Percentiles rank a stretch among this genome's conserved stretches.
Evolutionary conservation across 1,140 invertebrate genomes (phyloP).

Genomic region (Frieseomelitta varia): DNA sequence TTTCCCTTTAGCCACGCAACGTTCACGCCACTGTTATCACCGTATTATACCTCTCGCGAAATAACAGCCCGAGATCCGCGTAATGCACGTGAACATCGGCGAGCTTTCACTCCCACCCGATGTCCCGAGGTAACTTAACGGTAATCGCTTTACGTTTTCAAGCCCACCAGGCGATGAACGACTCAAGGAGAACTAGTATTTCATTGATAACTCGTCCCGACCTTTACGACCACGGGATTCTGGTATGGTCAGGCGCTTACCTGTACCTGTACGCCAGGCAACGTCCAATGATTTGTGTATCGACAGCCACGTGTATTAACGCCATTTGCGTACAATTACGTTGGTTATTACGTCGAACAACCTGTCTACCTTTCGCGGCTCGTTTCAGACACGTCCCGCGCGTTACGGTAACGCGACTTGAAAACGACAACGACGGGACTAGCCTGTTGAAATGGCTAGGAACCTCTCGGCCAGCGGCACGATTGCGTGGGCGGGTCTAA

Average conservation of each 20-base stretch:
- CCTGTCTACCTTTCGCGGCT: neutral
- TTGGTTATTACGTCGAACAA: neutral
- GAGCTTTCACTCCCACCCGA: constrained; percentile 9
- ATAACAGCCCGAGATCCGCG: constrained; percentile 27
- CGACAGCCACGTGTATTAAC: neutral
- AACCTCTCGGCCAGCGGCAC: neutral
- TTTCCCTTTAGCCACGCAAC: constrained; percentile 9
- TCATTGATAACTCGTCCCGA: constrained; percentile 62
- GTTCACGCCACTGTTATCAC: constrained; percentile 35
- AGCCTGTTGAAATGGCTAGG: neutral
- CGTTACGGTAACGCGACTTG: constrained; percentile 25
- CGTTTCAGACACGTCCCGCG: constrained; percentile 13
- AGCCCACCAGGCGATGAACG: constrained; percentile 19
- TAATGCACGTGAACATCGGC: constrained; percentile 26
- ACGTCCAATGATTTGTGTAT: neutral
- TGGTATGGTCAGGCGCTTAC: neutral
- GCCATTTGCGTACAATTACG: neutral
- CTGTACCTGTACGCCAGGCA: neutral
- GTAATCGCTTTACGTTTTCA: constrained; percentile 46
- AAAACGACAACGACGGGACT: neutral
- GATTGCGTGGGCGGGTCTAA: neutral
- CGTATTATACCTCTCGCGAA: constrained; percentile 42
- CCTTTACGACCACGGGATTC: neutral
- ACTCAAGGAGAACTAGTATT: constrained; percentile 44
- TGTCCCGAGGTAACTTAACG: constrained; percentile 55